phyloP scores from a whole-genome alignment of 2,888 invertebrate genomes.

The Eucera pruinosa region DNA sequence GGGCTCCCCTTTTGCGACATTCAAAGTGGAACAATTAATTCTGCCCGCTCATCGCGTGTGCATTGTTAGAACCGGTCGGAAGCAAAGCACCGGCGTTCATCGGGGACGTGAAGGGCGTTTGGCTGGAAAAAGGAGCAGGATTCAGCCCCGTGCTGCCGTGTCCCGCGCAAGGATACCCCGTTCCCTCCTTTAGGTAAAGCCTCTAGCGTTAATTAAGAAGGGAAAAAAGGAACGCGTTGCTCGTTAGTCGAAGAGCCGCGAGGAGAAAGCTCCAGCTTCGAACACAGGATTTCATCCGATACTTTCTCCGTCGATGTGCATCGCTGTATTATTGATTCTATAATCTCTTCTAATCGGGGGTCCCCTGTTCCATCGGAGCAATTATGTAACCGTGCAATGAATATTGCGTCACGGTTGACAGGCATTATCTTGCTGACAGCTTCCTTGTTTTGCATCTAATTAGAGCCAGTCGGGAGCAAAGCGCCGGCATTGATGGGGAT shows the following conservation, averaged over 20 bases:
- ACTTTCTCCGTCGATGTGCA: constrained; percentile 10
- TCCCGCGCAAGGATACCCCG: constrained; percentile 90
- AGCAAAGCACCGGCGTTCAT: constrained; percentile 87
- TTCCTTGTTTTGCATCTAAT: constrained; percentile 56
- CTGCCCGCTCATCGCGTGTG: constrained; percentile 53
- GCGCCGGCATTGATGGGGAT: constrained; percentile 88
- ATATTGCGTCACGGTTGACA: constrained; percentile 8
- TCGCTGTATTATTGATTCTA: neutral
- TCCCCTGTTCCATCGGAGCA: constrained; percentile 86
- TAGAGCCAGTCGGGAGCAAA: constrained; percentile 87
- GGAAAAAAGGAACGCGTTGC: neutral
- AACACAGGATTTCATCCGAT: constrained; percentile 12
- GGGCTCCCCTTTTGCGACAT: constrained; percentile 17
- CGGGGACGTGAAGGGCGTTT: constrained; percentile 79
- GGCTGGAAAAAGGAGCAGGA: constrained; percentile 77
- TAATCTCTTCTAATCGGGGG: constrained; percentile 32
- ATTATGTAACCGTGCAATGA: constrained; percentile 28
- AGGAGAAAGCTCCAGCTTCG: constrained; percentile 22
- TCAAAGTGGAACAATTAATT: constrained; percentile 53
- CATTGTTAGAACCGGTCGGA: constrained; percentile 86
- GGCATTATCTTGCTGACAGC: constrained; percentile 45
- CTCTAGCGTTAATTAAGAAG: constrained; percentile 48
- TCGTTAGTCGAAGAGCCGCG: constrained; percentile 5
- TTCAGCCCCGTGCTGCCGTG: constrained; percentile 87
- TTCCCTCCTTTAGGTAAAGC: constrained; percentile 86